These are phyloP conservation scores for Apteryx owenii DNA, from an alignment of 2,113 vertebrate genomes.

Conservation along the genomic window DNA sequence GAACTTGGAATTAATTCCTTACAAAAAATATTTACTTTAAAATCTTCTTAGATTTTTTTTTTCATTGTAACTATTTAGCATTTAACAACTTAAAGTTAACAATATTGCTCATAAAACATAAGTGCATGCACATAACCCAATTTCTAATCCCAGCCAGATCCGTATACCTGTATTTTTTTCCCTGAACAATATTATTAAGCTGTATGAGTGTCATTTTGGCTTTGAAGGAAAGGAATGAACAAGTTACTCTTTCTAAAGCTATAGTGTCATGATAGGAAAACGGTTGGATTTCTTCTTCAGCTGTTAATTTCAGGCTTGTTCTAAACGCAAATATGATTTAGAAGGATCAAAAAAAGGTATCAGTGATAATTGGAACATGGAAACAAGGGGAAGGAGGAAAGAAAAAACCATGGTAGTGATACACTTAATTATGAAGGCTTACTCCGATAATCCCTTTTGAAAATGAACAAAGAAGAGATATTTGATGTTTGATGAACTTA, in stretches of 20 bases:
- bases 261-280: not conserved
- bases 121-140: not conserved
- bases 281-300: not conserved
- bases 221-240: slow-evolving; percentile 49
- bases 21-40: too few relatives aligned
- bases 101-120: not conserved
- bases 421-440: slow-evolving; percentile 75
- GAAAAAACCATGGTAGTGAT: slow-evolving; percentile 37
- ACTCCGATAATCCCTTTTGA: slow-evolving; percentile 64
- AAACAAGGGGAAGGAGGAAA: slow-evolving; percentile 8
- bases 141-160: not conserved
- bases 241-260: slow-evolving; percentile 19
- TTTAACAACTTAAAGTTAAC: not conserved
- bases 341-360: slow-evolving; percentile 67
- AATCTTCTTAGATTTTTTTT: not conserved
- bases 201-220: not conserved
- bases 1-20: not conserved
- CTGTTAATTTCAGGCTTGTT: slow-evolving; percentile 66
- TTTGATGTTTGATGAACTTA: slow-evolving; percentile 75
- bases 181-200: slow-evolving; percentile 2
- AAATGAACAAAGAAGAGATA: slow-evolving; percentile 70
- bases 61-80: not conserved
- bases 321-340: slow-evolving; percentile 72
- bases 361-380: slow-evolving; percentile 68
- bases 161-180: not conserved